Base-by-base conservation (phyloP, 2,888 invertebrate species). In the Mylabris sibirica region DNA sequence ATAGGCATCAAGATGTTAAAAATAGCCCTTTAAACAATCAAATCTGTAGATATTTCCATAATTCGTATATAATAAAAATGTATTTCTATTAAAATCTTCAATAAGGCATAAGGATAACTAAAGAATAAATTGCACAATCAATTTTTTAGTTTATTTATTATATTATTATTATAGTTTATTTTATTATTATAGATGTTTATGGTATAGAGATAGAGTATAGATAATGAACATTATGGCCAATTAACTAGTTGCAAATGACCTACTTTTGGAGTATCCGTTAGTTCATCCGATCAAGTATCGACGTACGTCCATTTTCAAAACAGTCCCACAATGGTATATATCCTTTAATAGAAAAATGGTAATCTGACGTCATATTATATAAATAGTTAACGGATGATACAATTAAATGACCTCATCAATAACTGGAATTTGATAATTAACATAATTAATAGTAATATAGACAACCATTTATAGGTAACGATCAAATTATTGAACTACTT, bases 401-500 rank as follows among this genome's bases (percentile, higher is more conserved):
- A 49, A 49, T 20, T 49, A 20, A 49, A 49, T 49, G 49, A 49
- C 20, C 49, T 49, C 49, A 49, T 49, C 49, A 8, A 49, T 49
- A 9, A 49, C 49, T 49, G 20, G 20, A 49, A 20, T 49, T 9
- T 1, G 1, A 20, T 49, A 49, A 49, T 49, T 49, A 49, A 20
- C 49, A 49, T 49, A 49, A 49, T 49, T 49, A 49, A 49, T 49
- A 17, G 4, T 1, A 5, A 49, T 20, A 20, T 49, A 20, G 17
- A 20, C 8, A 49, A 49, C 17, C 2, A 49, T 49, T 20, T 20
- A 49, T 49, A 49, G 9, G 49, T 20, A n/a, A 38, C 3, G 12
- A 41, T 14, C 14, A n/a, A 41, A 5, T 41, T 41, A n/a, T 41
- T 41, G 11, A 5, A 44, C 6, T 4, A 17, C 30, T 30, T 8